Conservation (phyloP, 2,113 vertebrate genomes). For the Mustelus asterias region DNA sequence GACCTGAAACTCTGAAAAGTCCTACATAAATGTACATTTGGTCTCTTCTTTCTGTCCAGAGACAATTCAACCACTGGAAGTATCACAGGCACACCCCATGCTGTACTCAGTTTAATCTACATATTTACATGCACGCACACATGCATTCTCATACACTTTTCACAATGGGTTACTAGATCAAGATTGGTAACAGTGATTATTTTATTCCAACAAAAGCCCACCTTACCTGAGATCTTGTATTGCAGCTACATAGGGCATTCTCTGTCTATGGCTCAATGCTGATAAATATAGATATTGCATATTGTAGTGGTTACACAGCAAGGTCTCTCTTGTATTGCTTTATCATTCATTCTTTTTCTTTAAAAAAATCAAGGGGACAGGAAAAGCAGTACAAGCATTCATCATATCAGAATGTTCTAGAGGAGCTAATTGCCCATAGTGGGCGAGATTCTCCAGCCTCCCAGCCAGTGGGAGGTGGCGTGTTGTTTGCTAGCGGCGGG, state of each 20-base stretch:
- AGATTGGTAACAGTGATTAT: not conserved
- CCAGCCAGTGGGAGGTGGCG: too few species aligned
- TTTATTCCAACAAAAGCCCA: not conserved
- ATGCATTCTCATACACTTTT: not conserved
- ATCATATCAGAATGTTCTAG: not conserved
- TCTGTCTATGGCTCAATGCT: not conserved
- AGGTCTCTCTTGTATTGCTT: not conserved
- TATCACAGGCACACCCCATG: not conserved
- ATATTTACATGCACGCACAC: not conserved
- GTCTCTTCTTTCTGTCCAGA: not conserved
- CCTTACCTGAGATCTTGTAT: not conserved
- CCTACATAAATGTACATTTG: not conserved
- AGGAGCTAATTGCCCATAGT: not conserved
- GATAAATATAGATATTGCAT: not conserved
- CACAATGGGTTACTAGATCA: not conserved
- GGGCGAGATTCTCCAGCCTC: too few species aligned
- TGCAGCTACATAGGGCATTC: not conserved
- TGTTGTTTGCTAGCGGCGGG: too few species aligned
- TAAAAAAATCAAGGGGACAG: too few species aligned
- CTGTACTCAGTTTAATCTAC: not conserved
- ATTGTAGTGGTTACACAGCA: not conserved
- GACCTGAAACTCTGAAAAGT: not conserved
- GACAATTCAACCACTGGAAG: not conserved
- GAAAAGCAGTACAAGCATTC: too few species aligned
- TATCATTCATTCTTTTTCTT: not conserved